Evolutionary conservation across 2,888 invertebrate genomes (phyloP).

Genomic region (Microctonus hyperodae): DNA sequence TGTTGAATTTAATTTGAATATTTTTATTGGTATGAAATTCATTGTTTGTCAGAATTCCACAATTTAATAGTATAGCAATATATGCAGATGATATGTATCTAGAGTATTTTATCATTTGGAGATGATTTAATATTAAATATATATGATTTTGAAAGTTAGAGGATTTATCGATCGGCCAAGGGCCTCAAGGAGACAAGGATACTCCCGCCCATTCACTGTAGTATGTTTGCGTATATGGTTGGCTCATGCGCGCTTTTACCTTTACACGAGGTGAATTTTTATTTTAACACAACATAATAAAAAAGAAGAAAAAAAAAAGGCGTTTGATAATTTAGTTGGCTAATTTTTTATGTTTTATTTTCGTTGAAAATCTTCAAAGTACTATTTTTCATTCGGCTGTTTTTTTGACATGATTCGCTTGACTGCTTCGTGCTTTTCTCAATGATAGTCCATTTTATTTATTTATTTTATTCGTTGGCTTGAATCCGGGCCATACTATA

Average conservation of each 20-base stretch:
- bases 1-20: neutral
- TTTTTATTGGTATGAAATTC: too few species aligned
- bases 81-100: neutral
- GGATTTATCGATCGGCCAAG: conserved; percentile 9
- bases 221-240: neutral
- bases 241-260: conserved; percentile 7
- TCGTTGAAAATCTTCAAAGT: neutral
- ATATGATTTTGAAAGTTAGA: neutral
- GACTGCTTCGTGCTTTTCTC: neutral
- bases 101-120: neutral
- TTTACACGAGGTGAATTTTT: neutral
- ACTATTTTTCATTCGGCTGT: neutral
- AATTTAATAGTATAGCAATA: neutral
- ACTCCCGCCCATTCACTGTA: neutral
- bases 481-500: neutral
- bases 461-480: neutral
- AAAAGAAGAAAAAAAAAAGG: too few species aligned
- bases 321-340: neutral
- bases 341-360: neutral
- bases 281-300: too few species aligned
- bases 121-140: neutral
- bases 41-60: neutral
- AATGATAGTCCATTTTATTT: neutral
- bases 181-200: conserved; percentile 4
- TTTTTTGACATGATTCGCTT: neutral